Percentiles rank a stretch among this genome's conserved stretches.
phyloP scores from a whole-genome alignment of 2,797 vertebrate genomes.

The Hippoglossus hippoglossus region DNA sequence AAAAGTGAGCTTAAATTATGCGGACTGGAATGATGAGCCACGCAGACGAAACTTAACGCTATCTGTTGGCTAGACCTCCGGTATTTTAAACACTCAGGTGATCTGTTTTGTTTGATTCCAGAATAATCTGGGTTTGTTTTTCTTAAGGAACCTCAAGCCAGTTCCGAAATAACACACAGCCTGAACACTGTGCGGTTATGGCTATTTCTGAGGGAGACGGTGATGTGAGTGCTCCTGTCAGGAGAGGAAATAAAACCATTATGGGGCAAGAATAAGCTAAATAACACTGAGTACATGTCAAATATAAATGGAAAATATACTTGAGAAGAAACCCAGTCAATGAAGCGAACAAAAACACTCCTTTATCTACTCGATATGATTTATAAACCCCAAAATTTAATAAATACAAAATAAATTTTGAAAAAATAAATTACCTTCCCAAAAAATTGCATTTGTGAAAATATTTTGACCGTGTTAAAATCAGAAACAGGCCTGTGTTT shows the following conservation, averaged over 20 bases:
- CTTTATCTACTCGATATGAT: slow-evolving; percentile 30
- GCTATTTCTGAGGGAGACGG: slow-evolving; percentile 29
- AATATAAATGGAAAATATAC: slow-evolving; percentile 23
- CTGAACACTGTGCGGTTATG: slow-evolving; percentile 36
- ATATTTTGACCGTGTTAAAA: slow-evolving; percentile 23
- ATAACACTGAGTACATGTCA: slow-evolving; percentile 31
- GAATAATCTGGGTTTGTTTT: slow-evolving; percentile 47
- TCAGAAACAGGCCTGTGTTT: slow-evolving; percentile 54
- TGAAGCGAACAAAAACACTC: background rate
- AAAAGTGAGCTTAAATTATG: slow-evolving; percentile 44
- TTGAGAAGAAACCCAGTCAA: slow-evolving; percentile 6
- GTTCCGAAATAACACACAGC: slow-evolving; percentile 54
- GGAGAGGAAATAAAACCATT: slow-evolving; percentile 56
- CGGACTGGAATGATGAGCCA: slow-evolving; percentile 22
- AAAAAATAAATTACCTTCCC: slow-evolving; percentile 24
- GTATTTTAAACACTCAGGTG: slow-evolving; percentile 31
- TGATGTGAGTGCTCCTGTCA: slow-evolving; percentile 50
- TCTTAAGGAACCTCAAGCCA: slow-evolving; percentile 33
- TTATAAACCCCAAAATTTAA: slow-evolving; percentile 22
- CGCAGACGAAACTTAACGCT: slow-evolving; percentile 24
- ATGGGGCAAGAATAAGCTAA: slow-evolving; percentile 25
- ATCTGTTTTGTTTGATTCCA: slow-evolving; percentile 30
- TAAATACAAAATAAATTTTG: slow-evolving; percentile 27
- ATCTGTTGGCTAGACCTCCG: slow-evolving; percentile 29
- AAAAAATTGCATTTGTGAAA: slow-evolving; percentile 36